A percentile compares a stretch with the other conserved stretches of the same genome.
Conservation (phyloP, 2,888 invertebrate genomes). For the Ditula angustiorana region DNA sequence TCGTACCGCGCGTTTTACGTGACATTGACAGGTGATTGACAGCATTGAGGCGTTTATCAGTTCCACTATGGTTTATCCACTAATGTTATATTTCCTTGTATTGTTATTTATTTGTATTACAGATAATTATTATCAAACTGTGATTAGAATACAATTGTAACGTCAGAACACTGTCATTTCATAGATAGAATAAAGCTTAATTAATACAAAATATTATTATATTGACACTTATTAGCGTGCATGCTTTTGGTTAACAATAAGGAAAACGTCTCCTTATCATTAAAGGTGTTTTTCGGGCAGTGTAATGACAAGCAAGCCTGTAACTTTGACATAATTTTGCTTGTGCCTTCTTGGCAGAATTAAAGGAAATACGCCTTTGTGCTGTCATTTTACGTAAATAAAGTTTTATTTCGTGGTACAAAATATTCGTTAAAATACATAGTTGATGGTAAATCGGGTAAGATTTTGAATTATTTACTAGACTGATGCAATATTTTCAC, state of each 20-base stretch:
- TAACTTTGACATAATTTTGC: background rate
- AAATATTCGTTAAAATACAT: background rate
- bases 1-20: background rate
- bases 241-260: background rate
- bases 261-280: background rate
- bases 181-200: too few species aligned
- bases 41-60: too few species aligned
- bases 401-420: background rate
- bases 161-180: too few species aligned
- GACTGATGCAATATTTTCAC: background rate
- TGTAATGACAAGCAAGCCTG: background rate
- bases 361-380: background rate
- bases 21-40: too few species aligned
- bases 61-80: too few species aligned
- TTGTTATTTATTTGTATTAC: too few species aligned
- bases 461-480: background rate
- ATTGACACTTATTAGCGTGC: too few species aligned
- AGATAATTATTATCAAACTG: too few species aligned
- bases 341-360: too few species aligned
- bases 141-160: too few species aligned
- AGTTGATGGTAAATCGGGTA: constrained; percentile 6
- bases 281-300: background rate
- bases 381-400: constrained; percentile 10
- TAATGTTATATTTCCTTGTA: too few species aligned
- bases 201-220: too few species aligned